phyloP scores from a whole-genome alignment of 2,113 vertebrate genomes.

The Prunella fulvescens region DNA sequence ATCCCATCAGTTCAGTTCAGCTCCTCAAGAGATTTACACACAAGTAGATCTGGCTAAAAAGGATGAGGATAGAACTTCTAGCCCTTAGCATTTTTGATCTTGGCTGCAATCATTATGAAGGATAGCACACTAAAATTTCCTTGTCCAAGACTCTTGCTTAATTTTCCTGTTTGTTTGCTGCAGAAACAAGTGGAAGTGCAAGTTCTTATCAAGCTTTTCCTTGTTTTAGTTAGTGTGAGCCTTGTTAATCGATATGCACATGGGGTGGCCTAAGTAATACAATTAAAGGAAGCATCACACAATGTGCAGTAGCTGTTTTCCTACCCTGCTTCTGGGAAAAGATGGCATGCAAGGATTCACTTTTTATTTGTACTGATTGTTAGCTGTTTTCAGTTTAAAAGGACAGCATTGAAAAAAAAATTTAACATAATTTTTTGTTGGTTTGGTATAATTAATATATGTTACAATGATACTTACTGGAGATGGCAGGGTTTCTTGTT shows the following conservation, averaged over 20 bases:
- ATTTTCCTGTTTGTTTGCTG: background rate
- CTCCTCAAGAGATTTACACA: background rate
- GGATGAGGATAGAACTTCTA: background rate
- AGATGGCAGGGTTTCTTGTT: background rate
- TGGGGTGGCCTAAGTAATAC: background rate
- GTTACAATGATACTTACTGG: background rate
- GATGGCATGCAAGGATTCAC: background rate
- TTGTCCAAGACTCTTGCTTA: background rate
- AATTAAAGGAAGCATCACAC: background rate
- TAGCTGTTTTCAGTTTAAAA: background rate
- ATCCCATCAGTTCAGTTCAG: background rate
- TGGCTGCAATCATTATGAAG: background rate
- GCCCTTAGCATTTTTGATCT: background rate
- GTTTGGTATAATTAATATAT: background rate
- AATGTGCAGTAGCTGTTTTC: background rate
- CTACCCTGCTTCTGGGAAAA: background rate
- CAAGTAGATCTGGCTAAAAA: background rate
- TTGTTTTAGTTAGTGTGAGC: background rate
- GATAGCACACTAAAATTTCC: background rate
- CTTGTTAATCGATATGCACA: background rate
- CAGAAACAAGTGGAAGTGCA: background rate
- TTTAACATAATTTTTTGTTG: background rate
- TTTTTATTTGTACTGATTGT: background rate
- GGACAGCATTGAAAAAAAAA: background rate
- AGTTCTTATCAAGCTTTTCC: background rate